These are phyloP conservation scores for Tetanocera ferruginea DNA, from an alignment of 2,888 invertebrate species.

Conservation along the genomic window DNA sequence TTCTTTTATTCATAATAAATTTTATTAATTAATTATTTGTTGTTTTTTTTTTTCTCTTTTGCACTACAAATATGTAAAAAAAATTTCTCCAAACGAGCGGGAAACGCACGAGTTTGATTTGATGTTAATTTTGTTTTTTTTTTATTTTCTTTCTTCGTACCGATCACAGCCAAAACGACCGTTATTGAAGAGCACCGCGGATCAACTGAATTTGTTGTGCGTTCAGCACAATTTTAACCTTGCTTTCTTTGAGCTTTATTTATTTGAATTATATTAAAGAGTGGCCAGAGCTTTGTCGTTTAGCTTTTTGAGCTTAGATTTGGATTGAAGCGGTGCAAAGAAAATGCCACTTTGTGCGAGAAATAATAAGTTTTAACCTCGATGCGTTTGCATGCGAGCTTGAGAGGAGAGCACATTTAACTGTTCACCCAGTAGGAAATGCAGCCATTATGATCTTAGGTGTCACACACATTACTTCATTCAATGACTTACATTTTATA, in stretches of 20 bases:
- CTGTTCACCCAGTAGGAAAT: background rate
- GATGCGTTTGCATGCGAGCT: background rate
- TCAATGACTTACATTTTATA: no score
- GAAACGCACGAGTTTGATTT: background rate
- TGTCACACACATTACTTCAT: no score
- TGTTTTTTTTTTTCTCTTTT: background rate
- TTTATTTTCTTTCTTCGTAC: background rate
- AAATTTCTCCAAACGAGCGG: no score
- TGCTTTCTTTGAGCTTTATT: no score
- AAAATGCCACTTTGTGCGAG: background rate
- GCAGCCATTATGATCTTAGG: background rate
- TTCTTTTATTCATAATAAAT: background rate
- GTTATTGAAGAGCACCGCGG: constrained; percentile 15
- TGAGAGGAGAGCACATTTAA: background rate
- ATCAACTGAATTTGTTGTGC: constrained; percentile 12
- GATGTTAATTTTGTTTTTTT: background rate
- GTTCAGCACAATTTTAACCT: background rate
- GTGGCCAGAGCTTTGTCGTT: background rate
- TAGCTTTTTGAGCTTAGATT: constrained; percentile 3
- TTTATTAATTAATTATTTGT: background rate
- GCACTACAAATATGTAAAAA: no score
- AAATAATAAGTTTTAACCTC: background rate
- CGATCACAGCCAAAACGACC: constrained; percentile 4
- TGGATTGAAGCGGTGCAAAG: background rate
- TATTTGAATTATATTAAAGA: background rate